Percentiles rank a stretch among this genome's conserved stretches.
Evolutionary conservation across 2,888 invertebrate genomes (phyloP).

Genomic region (Corythucha ciliata): DNA sequence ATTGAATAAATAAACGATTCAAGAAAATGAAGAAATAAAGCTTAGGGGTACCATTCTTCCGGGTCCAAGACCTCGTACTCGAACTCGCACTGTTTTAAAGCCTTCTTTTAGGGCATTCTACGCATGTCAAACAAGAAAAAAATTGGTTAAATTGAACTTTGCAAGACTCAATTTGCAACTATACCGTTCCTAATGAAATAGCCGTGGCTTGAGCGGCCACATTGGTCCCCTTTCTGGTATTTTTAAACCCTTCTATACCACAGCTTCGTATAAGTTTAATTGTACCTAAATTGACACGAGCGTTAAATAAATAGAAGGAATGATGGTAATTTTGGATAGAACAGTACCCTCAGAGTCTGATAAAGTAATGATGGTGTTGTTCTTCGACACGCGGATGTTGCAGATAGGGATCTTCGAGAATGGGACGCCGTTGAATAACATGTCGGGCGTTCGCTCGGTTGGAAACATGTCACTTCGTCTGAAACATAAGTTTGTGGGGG

Average conservation of each 20-base stretch:
- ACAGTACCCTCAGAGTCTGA: slow-evolving; percentile 46
- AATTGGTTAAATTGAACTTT: neutral
- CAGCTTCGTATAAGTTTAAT: slow-evolving; percentile 59
- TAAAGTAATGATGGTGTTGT: slow-evolving; percentile 78
- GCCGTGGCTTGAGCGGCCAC: slow-evolving; percentile 94
- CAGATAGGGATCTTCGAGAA: slow-evolving; percentile 74
- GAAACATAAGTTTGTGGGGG: too few relatives aligned
- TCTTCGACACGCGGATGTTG: slow-evolving; percentile 69
- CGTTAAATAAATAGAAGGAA: neutral
- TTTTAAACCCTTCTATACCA: slow-evolving; percentile 90
- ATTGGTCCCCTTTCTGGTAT: slow-evolving; percentile 90
- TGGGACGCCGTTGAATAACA: slow-evolving; percentile 62
- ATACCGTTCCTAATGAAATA: slow-evolving; percentile 64
- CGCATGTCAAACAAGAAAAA: slow-evolving; percentile 11
- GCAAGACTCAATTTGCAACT: slow-evolving; percentile 32
- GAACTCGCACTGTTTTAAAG: slow-evolving; percentile 62
- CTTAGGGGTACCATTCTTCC: slow-evolving; percentile 65
- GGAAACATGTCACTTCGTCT: slow-evolving; percentile 66
- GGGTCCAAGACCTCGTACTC: slow-evolving; percentile 75
- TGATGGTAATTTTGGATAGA: slow-evolving; percentile 3
- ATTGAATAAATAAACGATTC: neutral
- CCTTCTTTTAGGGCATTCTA: slow-evolving; percentile 65
- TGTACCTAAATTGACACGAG: slow-evolving; percentile 41
- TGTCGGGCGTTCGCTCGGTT: slow-evolving; percentile 58
- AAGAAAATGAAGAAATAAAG: neutral